phyloP scores from a whole-genome alignment of 2,113 vertebrate species.

The Melanocharis versteri region DNA sequence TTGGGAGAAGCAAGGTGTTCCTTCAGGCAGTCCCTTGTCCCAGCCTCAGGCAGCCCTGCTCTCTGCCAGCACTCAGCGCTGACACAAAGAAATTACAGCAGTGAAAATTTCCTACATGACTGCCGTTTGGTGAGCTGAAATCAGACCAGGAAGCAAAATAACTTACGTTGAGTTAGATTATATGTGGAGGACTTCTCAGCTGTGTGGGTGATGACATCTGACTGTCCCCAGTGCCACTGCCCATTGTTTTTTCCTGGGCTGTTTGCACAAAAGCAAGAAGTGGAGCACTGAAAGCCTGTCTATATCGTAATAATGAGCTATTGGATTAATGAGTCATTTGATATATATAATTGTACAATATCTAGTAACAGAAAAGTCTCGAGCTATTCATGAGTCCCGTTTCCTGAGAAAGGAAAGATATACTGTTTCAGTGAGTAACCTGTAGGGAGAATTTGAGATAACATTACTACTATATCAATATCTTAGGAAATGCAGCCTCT shows the following conservation, averaged over 20 bases:
- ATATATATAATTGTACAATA: slow-evolving; percentile 45
- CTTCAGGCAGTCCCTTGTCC: not conserved
- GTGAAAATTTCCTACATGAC: not conserved
- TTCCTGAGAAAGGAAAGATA: slow-evolving; percentile 60
- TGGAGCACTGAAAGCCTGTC: not conserved
- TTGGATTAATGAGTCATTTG: slow-evolving; percentile 57
- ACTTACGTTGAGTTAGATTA: slow-evolving; percentile 21
- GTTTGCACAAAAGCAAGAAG: not conserved
- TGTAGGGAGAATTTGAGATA: slow-evolving; percentile 53
- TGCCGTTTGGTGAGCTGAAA: not conserved
- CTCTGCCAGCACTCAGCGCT: not conserved
- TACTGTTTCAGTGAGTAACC: slow-evolving; percentile 63
- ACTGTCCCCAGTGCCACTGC: not conserved
- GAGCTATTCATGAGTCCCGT: slow-evolving; percentile 45
- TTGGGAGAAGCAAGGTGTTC: not conserved
- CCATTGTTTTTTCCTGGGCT: not conserved
- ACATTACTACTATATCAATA: slow-evolving; percentile 53
- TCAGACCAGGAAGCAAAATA: slow-evolving; percentile 37
- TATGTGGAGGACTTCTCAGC: not conserved
- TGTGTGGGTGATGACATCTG: not conserved
- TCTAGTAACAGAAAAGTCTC: slow-evolving; percentile 66
- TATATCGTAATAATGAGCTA: not conserved
- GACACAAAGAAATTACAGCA: not conserved
- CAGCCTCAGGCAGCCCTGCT: not conserved
- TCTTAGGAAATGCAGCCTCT: slow-evolving; percentile 15